phyloP scores from a whole-genome alignment of 2,113 vertebrate species.

The Ictidomys tridecemlineatus region DNA sequence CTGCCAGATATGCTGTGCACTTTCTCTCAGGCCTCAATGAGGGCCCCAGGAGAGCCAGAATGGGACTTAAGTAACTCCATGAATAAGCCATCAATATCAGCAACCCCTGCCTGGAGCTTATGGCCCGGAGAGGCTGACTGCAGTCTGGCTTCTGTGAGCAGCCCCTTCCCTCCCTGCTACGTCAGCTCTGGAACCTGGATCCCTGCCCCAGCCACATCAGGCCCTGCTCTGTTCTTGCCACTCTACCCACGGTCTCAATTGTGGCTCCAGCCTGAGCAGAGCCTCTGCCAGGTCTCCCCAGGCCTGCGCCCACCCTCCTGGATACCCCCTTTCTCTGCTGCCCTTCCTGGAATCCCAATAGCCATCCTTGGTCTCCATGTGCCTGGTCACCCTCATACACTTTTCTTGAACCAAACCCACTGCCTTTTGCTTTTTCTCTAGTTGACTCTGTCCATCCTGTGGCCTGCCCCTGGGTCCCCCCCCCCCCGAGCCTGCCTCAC shows the following conservation, averaged over 20 bases:
- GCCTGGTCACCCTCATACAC: neutral
- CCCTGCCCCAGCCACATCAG: neutral
- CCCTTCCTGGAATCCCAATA: neutral
- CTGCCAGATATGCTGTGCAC: neutral
- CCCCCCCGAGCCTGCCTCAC: neutral
- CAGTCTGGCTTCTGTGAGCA: neutral
- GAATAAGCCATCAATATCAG: neutral
- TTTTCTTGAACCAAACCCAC: neutral
- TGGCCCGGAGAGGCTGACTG: neutral
- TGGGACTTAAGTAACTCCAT: neutral
- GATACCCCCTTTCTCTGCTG: neutral
- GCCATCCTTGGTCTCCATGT: neutral
- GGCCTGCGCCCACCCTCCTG: neutral
- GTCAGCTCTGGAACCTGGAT: neutral
- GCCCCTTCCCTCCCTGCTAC: neutral
- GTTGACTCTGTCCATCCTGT: neutral
- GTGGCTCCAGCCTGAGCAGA: neutral
- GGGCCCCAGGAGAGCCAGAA: neutral
- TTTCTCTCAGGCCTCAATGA: neutral
- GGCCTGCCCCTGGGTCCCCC: neutral
- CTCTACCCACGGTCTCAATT: neutral
- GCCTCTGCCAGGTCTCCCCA: neutral
- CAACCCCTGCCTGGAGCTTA: rapidly evolving
- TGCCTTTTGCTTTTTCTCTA: neutral
- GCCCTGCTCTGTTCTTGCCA: neutral